Conservation (phyloP, 92 coral and sea anemone genomes). For the Actinostola sp. region DNA sequence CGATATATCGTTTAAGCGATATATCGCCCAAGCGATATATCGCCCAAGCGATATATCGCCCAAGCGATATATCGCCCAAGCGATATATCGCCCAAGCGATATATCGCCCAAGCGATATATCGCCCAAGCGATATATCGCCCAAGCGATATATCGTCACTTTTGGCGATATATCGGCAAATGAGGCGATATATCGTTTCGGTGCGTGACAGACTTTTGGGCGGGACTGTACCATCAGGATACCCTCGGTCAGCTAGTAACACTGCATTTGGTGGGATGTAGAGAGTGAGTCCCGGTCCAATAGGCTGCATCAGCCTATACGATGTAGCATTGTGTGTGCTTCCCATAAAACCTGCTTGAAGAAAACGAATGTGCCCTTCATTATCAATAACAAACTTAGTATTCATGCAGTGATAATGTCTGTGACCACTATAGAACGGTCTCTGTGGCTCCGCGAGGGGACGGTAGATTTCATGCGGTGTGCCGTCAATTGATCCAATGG, state of each 20-base stretch:
- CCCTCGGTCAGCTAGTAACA: slow-evolving; percentile 31
- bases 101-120: no score
- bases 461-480: slow-evolving; percentile 13
- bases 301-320: slow-evolving; percentile 37
- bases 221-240: slow-evolving; percentile 41
- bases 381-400: slow-evolving; percentile 26
- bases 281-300: slow-evolving; percentile 39
- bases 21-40: no score
- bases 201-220: no score
- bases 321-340: neutral
- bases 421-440: neutral
- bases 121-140: no score
- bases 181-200: no score
- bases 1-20: no score
- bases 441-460: neutral
- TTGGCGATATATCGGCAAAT: no score
- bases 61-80: no score
- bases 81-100: no score
- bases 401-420: slow-evolving; percentile 24
- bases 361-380: slow-evolving; percentile 34
- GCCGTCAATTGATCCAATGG: slow-evolving; percentile 24
- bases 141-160: no score
- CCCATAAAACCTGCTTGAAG: slow-evolving; percentile 39
- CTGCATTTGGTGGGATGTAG: slow-evolving; percentile 32
- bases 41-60: no score